These are phyloP conservation scores for Micrastur ruficollis DNA, from an alignment of 2,797 vertebrate genomes.

Conservation along the genomic window DNA sequence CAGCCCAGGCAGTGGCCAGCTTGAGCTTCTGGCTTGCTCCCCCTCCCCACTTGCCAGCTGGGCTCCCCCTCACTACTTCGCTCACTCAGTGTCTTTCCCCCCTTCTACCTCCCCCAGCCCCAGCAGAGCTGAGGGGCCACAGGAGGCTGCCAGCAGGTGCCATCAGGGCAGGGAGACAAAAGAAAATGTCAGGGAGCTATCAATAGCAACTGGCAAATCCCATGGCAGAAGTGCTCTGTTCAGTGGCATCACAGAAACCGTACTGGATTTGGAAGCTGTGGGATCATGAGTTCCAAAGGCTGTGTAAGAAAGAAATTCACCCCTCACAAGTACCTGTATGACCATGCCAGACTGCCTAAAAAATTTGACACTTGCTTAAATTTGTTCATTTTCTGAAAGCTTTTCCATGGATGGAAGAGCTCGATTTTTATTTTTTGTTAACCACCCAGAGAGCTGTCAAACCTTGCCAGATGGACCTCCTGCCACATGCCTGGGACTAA, in stretches of 20 bases:
- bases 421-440: neutral
- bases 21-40: neutral
- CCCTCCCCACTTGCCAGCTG: neutral
- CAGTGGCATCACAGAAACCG: neutral
- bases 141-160: neutral
- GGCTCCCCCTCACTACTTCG: neutral
- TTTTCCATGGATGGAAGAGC: neutral
- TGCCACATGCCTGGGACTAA: neutral
- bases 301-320: neutral
- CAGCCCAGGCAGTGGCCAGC: neutral
- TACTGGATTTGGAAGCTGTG: neutral
- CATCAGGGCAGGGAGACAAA: neutral
- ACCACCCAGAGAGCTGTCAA: neutral
- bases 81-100: neutral
- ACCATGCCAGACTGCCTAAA: neutral
- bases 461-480: neutral
- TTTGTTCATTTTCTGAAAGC: neutral
- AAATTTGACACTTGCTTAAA: neutral
- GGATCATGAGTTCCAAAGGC: neutral
- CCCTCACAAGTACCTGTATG: accelerated
- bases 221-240: neutral
- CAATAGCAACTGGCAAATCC: neutral
- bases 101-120: neutral
- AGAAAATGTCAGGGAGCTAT: neutral
- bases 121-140: neutral